Evolutionary conservation across 1,140 invertebrate genomes (phyloP).

Genomic region (Brachionus angularis): DNA sequence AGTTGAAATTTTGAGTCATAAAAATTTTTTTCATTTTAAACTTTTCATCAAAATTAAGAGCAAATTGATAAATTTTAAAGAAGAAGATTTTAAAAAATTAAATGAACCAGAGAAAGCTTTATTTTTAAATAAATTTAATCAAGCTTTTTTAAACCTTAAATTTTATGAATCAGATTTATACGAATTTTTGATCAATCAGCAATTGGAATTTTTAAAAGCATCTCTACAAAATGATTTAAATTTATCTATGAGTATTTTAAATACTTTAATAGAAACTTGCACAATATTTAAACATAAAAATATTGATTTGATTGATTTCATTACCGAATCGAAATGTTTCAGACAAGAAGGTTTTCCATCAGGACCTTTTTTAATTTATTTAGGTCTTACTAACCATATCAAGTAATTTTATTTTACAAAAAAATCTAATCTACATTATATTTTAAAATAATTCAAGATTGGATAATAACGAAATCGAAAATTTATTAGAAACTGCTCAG

Average conservation of each 20-base stretch:
- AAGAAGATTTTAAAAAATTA: not conserved
- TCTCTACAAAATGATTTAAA: no score
- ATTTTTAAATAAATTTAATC: no score
- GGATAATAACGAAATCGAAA: not conserved
- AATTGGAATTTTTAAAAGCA: not conserved
- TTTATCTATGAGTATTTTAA: not conserved
- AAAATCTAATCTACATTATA: constrained; percentile 5
- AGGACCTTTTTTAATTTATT: not conserved
- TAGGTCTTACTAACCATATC: not conserved
- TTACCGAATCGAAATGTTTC: not conserved
- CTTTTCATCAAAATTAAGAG: not conserved
- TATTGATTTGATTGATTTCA: not conserved
- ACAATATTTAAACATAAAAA: constrained; percentile 3
- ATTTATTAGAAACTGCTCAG: not conserved
- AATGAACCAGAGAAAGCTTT: no score
- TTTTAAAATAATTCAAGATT: not conserved
- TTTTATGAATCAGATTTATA: constrained; percentile 16
- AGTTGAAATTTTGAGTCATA: not conserved
- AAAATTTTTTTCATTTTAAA: constrained; percentile 7
- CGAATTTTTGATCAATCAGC: constrained; percentile 10
- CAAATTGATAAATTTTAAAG: not conserved
- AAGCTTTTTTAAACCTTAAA: constrained; percentile 12
- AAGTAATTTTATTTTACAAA: not conserved
- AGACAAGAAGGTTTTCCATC: not conserved
- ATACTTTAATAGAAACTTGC: not conserved